phyloP scores from a whole-genome alignment of 1,140 invertebrate genomes.

The Drosophila littoralis region DNA sequence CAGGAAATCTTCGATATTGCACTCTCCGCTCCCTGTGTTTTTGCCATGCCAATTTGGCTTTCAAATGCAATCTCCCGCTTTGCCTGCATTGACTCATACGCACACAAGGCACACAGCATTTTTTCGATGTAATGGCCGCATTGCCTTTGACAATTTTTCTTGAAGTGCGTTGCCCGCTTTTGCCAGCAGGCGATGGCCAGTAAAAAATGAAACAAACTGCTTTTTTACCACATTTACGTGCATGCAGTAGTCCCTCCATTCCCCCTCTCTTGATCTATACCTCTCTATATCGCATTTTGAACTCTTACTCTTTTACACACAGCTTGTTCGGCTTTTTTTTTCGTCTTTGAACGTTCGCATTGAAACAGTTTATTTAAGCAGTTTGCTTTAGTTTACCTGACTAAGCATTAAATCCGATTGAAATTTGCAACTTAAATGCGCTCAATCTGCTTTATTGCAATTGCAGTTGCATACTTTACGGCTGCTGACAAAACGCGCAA shows the following conservation, averaged over 20 bases:
- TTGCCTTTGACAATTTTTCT: constrained; percentile 19
- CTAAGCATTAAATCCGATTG: constrained; percentile 38
- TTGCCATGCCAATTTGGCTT: constrained; percentile 70
- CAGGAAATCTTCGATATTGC: constrained; percentile 26
- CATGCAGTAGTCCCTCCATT: background rate
- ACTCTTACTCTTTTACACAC: background rate
- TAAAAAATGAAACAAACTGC: constrained; percentile 19
- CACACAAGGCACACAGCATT: constrained; percentile 1
- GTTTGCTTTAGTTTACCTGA: constrained; percentile 17
- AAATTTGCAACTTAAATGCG: constrained; percentile 36
- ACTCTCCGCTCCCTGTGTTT: constrained; percentile 11
- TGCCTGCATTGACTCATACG: background rate
- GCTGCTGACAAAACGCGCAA: constrained; percentile 2
- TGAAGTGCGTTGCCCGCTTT: background rate
- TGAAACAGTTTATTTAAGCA: constrained; percentile 36
- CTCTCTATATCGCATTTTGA: background rate
- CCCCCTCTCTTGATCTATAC: background rate
- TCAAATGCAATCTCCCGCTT: constrained; percentile 52
- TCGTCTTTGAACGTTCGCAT: constrained; percentile 14
- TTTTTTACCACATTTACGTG: constrained; percentile 12
- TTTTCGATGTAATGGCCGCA: constrained; percentile 32
- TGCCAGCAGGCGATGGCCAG: constrained; percentile 6
- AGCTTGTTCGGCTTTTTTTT: constrained; percentile 17
- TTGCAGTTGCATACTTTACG: constrained; percentile 27
- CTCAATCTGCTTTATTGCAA: constrained; percentile 20